A percentile compares a stretch with the other conserved stretches of the same genome.
Evolutionary conservation across 2,888 invertebrate species (phyloP).

Genomic region (Apoda limacodes): DNA sequence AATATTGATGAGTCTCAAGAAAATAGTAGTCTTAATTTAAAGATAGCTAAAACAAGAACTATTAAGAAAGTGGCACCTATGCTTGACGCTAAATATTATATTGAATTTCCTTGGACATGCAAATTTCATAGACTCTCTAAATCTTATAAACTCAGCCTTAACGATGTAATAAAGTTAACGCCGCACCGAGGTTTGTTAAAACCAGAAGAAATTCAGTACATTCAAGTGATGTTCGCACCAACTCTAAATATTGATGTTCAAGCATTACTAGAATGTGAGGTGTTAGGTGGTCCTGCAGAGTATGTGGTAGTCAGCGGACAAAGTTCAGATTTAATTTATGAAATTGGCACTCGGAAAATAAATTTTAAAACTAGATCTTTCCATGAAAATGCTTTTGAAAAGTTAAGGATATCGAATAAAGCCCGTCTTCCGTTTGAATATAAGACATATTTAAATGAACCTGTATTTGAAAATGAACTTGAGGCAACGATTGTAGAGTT

Average conservation of each 20-base stretch:
- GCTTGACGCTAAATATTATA: constrained; percentile 31
- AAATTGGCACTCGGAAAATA: constrained; percentile 45
- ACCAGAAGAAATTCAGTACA: constrained; percentile 57
- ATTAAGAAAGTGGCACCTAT: constrained; percentile 41
- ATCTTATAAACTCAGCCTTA: constrained; percentile 27
- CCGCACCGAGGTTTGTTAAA: constrained; percentile 62
- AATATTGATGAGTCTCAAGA: constrained; percentile 19
- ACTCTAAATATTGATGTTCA: constrained; percentile 46
- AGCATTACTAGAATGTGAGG: constrained; percentile 60
- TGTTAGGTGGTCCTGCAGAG: constrained; percentile 70
- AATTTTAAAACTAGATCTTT: constrained; percentile 59
- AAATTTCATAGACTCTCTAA: constrained; percentile 36
- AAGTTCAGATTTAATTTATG: constrained; percentile 62
- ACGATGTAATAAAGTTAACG: constrained; percentile 49
- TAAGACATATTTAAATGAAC: constrained; percentile 43
- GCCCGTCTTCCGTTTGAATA: constrained; percentile 57
- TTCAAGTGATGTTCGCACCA: constrained; percentile 61
- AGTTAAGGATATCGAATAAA: constrained; percentile 53
- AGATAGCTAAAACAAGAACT: constrained; percentile 27
- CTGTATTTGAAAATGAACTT: constrained; percentile 37
- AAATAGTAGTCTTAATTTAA: constrained; percentile 19
- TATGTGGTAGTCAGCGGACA: constrained; percentile 55
- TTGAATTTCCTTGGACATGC: constrained; percentile 39
- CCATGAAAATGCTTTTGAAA: constrained; percentile 44
- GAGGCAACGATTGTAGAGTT: constrained; percentile 55